Conservation (phyloP, 2,888 invertebrate genomes). For the Sphaerophoria rueppellii region DNA sequence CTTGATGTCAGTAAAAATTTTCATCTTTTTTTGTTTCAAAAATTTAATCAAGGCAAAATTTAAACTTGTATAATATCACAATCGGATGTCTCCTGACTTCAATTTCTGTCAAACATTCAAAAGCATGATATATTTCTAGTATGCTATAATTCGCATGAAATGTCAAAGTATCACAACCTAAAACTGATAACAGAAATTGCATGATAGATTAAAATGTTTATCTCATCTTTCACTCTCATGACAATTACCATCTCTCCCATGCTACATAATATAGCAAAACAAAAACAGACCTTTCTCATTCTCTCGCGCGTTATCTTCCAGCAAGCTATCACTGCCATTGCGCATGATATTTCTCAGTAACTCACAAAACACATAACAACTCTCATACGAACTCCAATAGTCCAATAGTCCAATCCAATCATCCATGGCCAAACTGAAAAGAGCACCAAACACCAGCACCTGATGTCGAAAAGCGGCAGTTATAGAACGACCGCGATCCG, state of each 20-base stretch:
- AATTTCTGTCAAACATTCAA: too few species aligned
- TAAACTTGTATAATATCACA: too few species aligned
- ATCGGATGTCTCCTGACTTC: too few species aligned
- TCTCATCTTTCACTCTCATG: too few species aligned
- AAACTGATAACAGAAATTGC: not conserved
- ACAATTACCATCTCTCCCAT: not conserved
- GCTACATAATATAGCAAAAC: not conserved
- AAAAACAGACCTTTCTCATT: conserved; percentile 21
- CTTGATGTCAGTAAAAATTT: too few species aligned
- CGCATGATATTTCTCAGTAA: conserved; percentile 37
- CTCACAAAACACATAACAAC: not conserved
- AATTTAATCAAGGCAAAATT: too few species aligned
- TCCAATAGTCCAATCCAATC: too few species aligned
- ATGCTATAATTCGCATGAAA: not conserved
- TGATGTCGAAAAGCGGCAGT: conserved; percentile 65
- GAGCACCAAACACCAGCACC: conserved; percentile 57
- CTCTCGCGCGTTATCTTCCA: conserved; percentile 1
- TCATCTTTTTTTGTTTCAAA: too few species aligned
- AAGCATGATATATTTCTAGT: not conserved
- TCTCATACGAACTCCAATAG: conserved; percentile 30
- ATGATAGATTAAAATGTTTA: not conserved
- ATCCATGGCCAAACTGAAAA: conserved; percentile 11
- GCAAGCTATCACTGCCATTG: conserved; percentile 5
- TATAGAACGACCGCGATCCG: conserved; percentile 61
- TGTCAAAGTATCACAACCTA: not conserved